Conservation (phyloP, 2,113 vertebrate genomes). For the Amazona guildingii region DNA sequence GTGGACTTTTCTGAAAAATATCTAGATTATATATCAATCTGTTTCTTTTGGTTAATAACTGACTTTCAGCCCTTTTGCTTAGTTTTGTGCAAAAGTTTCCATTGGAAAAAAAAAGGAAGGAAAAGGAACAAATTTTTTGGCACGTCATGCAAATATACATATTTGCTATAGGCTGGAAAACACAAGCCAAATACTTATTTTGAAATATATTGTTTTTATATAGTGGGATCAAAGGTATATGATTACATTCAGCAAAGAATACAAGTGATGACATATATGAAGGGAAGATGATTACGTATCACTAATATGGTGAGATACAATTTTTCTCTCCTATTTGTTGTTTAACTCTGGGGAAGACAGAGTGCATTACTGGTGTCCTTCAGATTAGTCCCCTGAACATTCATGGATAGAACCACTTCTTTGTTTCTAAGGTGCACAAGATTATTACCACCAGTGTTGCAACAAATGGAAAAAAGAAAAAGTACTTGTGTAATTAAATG, state of each 20-base stretch:
- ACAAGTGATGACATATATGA: background rate
- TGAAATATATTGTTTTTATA: background rate
- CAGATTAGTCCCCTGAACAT: background rate
- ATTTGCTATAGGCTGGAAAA: background rate
- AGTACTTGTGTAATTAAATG: background rate
- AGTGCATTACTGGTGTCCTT: background rate
- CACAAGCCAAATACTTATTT: background rate
- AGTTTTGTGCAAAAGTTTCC: background rate
- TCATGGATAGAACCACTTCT: background rate
- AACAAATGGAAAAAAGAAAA: background rate
- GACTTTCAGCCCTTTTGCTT: background rate
- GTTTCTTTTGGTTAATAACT: background rate
- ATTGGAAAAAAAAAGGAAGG: background rate
- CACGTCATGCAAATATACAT: background rate
- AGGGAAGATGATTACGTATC: background rate
- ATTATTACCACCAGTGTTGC: background rate
- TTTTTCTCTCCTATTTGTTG: background rate
- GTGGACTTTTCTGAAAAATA: background rate
- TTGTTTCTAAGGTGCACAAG: background rate
- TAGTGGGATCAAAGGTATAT: background rate
- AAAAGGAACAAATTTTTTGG: background rate
- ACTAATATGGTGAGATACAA: background rate
- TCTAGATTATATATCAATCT: background rate
- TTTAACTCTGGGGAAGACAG: background rate
- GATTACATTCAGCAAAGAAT: background rate